phyloP scores from a whole-genome alignment of 1,140 invertebrate genomes.

The Pogonus chalceus region DNA sequence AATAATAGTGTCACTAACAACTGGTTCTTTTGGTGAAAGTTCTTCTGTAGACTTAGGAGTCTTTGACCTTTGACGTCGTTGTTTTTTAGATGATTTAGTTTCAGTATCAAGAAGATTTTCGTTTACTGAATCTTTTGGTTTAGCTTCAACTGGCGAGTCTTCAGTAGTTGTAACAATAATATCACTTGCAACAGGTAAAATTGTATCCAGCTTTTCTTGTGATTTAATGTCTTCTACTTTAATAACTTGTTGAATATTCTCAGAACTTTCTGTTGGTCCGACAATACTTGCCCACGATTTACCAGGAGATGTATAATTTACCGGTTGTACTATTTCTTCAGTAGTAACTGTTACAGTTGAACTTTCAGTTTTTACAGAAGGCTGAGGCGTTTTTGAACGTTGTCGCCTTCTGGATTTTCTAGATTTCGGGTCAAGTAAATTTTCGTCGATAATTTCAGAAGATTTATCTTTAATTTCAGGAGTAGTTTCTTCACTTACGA shows the following conservation, averaged over 20 bases:
- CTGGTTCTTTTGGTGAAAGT: no score
- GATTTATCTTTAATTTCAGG: no score
- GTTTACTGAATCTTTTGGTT: background rate
- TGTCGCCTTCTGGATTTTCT: background rate
- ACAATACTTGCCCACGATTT: background rate
- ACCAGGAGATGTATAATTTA: background rate
- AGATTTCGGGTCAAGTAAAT: background rate
- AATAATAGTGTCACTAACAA: no score
- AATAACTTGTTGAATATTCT: background rate
- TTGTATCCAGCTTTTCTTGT: background rate
- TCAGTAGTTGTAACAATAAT: no score
- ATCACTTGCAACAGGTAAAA: no score
- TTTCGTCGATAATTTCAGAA: background rate
- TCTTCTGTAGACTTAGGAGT: slow-evolving; percentile 1
- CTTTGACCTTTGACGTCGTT: background rate
- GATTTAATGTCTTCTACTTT: background rate
- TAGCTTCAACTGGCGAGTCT: background rate
- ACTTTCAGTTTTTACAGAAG: background rate
- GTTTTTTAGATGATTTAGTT: background rate
- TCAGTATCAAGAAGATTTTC: no score
- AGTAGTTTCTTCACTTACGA: background rate
- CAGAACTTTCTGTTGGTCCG: no score
- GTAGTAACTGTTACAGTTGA: background rate
- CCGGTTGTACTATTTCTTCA: background rate
- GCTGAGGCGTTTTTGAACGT: background rate